Base-by-base conservation (phyloP, 92 coral and sea anemone genomes). In the Bergia puertoricense region DNA sequence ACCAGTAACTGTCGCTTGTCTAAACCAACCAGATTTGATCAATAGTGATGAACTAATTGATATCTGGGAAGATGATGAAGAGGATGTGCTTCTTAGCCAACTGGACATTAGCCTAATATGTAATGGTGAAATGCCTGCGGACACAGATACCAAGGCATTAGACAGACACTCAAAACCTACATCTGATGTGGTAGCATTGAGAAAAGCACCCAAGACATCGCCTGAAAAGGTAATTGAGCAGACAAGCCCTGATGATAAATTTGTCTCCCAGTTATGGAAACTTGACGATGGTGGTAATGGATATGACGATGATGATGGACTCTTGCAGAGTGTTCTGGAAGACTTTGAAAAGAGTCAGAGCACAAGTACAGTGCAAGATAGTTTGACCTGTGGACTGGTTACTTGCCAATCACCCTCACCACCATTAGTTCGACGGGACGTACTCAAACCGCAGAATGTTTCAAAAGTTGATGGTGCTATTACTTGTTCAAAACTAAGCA, bases 261-360 rank as follows among this genome's bases (percentile, higher is more conserved):
- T 84, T 84, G 87, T 84, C 20, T 68, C 87, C n/a, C 78, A 84
- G 11, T 38, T 50, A 15, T 95, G 98, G 98, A 95, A 95, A 50
- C 91, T 95, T 80, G 89, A 88, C 8, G 94, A 93, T 41, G 95
- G 80, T 9, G 68, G 84, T 51, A 90, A 88, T 14, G 88, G 86
- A 7, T 84, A 71, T 71, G 87, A 46, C 15, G 85, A 59, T 74
- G 93, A 89, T 42, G 95, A 94, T 42, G 50, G 77, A 40, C 41
- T 93, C 4, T 92, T 95, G 65, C 88, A 90, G 56, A 90, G 80
- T 81, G 95, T 96, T 42, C 88, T 95, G 69, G 96, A 95, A 37
- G 95, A 93, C 67, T 89, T 89, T 13, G 94, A 92, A 82, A 85
- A 81, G 72, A 78, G 92, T 73, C 90, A 86, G 65, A 45, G 59